Base-by-base conservation (phyloP, 2,888 invertebrate species). In the Diloba caeruleocephala region DNA sequence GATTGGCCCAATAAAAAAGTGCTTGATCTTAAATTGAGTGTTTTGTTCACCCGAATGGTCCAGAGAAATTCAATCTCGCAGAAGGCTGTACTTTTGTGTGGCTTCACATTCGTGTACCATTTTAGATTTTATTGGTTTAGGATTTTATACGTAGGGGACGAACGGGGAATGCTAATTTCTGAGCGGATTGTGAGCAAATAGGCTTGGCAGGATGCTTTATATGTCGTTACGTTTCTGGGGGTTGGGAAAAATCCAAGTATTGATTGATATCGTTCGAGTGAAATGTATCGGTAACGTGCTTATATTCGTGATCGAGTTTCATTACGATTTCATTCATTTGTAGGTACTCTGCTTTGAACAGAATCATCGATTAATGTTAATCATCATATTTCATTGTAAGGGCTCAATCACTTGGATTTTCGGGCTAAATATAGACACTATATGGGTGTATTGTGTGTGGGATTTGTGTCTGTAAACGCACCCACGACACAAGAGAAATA, bases 11-110 rank as follows among this genome's bases (percentile, higher is more conserved):
- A 75, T 80, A 81, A 80, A 64, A 79, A 80, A 77, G 76, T 72
- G 76, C 77, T 76, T 76, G 77, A 79, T 83, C 80, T 79, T 60
- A 84, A 85, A 87, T 87, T 80, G 82, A 79, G 79, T 81, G 84
- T 85, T 84, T 85, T 84, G 85, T 85, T 81, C 84, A 69, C 68
- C 62, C 69, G 61, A 72, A 64, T 72, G 71, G 70, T 71, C 65
- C 45, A 68, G 65, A 55, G 74, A 67, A 76, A 79, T 79, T 75
- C 77, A 78, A 81, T 82, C 72, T 74, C 62, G 54, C 52, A 42
- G 59, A 44, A 51, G 49, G 52, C 66, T 60, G 55, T 74, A 65
- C 69, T 69, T 67, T 70, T 66, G 64, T 72, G 61, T 45, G 62
- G 62, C 64, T 64, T 36, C 54, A 50, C 60, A 55, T 32, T 44